Conservation (phyloP, 2,113 vertebrate species). For the Lonchura striata region DNA sequence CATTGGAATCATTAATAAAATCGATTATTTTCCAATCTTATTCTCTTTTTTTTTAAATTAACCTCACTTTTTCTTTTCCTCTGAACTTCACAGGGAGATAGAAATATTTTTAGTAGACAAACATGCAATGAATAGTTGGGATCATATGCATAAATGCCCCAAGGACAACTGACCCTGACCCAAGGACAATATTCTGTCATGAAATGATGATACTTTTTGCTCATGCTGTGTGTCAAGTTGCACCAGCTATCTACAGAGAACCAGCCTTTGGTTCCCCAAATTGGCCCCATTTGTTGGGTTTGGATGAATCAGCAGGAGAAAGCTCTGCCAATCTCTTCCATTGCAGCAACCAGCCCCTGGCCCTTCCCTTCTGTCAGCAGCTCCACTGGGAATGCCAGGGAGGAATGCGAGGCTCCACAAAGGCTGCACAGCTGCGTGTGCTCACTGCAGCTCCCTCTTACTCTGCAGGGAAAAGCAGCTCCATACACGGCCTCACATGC, state of each 20-base stretch:
- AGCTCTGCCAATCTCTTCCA: background rate
- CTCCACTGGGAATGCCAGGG: background rate
- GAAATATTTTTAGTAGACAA: background rate
- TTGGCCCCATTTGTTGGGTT: background rate
- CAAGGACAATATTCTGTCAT: background rate
- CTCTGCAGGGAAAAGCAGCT: background rate
- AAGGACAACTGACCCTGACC: background rate
- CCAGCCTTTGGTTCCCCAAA: background rate
- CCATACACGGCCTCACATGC: background rate
- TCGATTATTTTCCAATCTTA: background rate
- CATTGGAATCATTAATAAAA: background rate
- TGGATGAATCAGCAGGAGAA: background rate
- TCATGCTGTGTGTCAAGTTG: background rate
- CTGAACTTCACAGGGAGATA: background rate
- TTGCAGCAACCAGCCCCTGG: background rate
- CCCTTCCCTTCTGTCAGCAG: background rate
- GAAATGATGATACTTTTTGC: background rate
- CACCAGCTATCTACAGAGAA: background rate
- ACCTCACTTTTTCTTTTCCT: background rate
- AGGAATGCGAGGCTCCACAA: background rate
- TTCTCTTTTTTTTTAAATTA: background rate
- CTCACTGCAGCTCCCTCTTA: background rate
- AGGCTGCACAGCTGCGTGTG: conserved; percentile 26
- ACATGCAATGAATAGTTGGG: background rate
- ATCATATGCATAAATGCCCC: background rate